A percentile compares a stretch with the other conserved stretches of the same genome.
Conservation (phyloP, 2,888 invertebrate genomes). For the Zeuzera pyrina region DNA sequence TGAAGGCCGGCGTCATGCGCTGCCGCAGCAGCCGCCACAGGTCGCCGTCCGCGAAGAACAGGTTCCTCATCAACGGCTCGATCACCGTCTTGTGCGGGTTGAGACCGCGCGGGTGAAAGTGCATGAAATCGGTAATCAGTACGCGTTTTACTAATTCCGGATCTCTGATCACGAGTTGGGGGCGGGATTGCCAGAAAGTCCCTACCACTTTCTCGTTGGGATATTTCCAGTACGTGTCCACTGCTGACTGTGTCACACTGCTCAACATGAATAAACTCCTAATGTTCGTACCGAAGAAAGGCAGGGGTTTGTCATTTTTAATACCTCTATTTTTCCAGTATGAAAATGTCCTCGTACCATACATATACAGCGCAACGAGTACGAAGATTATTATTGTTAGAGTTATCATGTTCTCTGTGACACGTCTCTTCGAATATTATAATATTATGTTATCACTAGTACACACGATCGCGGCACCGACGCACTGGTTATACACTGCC, state of each 20-base stretch:
- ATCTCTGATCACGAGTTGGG: slow-evolving; percentile 34
- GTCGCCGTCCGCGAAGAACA: slow-evolving; percentile 47
- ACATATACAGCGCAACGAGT: slow-evolving; percentile 27
- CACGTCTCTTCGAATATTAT: no score
- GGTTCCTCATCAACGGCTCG: slow-evolving; percentile 37
- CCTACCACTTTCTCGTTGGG: slow-evolving; percentile 40
- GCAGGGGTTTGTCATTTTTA: slow-evolving; percentile 32
- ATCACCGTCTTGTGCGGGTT: slow-evolving; percentile 27
- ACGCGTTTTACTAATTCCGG: slow-evolving; percentile 34
- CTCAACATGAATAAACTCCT: slow-evolving; percentile 21
- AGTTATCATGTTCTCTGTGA: no score
- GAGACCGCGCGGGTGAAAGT: slow-evolving; percentile 34
- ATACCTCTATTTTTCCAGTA: slow-evolving; percentile 36
- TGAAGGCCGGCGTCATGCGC: slow-evolving; percentile 48
- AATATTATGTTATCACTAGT: no score
- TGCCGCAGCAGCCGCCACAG: slow-evolving; percentile 44
- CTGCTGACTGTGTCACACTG: slow-evolving; percentile 29
- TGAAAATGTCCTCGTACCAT: slow-evolving; percentile 30
- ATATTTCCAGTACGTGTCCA: slow-evolving; percentile 34
- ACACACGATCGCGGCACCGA: no score
- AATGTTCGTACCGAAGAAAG: slow-evolving; percentile 29
- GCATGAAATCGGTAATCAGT: slow-evolving; percentile 29
- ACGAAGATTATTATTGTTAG: slow-evolving; percentile 10
- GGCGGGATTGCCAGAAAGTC: slow-evolving; percentile 27
- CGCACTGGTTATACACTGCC: no score